Base-by-base conservation (phyloP, 2,113 vertebrate species). In the Cygnus buccinator region DNA sequence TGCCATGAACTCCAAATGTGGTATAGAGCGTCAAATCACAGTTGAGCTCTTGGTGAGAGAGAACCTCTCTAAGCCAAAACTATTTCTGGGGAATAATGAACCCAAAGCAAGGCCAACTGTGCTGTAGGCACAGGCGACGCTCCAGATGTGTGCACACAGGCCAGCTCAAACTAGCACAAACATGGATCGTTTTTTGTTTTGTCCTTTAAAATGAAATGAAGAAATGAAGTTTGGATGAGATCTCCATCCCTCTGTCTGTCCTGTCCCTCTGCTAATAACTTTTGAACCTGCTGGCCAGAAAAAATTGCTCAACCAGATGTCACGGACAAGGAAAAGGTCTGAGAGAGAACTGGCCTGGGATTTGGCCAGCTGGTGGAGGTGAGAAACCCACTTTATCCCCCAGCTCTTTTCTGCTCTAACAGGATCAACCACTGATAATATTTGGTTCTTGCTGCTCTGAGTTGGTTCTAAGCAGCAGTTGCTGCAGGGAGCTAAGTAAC, bases 371-470 rank as follows among this genome's bases (percentile, higher is more conserved):
- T 63, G 66, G 8, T 11, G 43, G 48, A 66, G 62, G 35, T 85
- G 15, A 73, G 39, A 77, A 88, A 68, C 10, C 1, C 58, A 11
- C 26, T 46, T 7, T 54, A 84, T 37, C 19, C 59, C 35, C 31
- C 58, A 48, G 35, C 16, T 95, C 2, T 0, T 79, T 58, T 20
- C 22, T 0, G 0, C 33, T 62, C 21, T 84, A 59, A 77, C 55
- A 59, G 82, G 75, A 88, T 95, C 67, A 84, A 71, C 28, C 83
- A 46, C 46, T n/a, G 65, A 22, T 9, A 48, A 68, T 66, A 73
- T 11, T 48, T 20, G 48, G 8, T 61, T 68, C 62, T 79, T 37
- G 54, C 74, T 82, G 82, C 9, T 86, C 37, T 59, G 68, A 74
- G 59, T 37, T 6, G 5, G 21, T 20, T 50, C 18, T 3, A 11